phyloP scores from a whole-genome alignment of 2,113 vertebrate species.

The Mustela nigripes region DNA sequence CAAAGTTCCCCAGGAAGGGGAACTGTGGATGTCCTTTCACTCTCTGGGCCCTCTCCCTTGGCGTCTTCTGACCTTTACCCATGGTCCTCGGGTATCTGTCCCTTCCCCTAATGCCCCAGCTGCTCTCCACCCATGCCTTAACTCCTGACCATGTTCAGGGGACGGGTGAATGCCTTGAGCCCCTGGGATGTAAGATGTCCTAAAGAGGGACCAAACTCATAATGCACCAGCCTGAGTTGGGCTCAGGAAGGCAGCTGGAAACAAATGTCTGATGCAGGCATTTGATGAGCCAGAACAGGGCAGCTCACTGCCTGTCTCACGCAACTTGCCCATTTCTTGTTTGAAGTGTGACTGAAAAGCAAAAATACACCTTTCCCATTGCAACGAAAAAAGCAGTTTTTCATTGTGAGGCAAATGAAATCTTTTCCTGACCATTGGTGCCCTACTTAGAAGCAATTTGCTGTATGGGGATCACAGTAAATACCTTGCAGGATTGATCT shows the following conservation, averaged over 20 bases:
- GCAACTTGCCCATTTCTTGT: accelerated
- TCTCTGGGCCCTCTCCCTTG: too few species aligned
- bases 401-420: background rate
- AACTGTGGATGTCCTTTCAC: background rate
- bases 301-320: accelerated
- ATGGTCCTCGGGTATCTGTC: background rate
- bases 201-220: accelerated
- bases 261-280: accelerated
- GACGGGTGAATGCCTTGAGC: accelerated
- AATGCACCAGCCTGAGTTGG: accelerated
- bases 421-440: background rate
- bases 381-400: background rate
- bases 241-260: background rate
- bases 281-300: accelerated
- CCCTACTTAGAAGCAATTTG: constrained; percentile 34
- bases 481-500: constrained; percentile 43
- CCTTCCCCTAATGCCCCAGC: background rate
- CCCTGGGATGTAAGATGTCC: accelerated
- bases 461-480: background rate
- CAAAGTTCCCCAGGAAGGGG: accelerated
- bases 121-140: background rate
- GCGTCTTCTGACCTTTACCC: background rate
- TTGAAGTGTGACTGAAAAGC: background rate
- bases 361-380: background rate
- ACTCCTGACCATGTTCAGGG: background rate